Base-by-base conservation (phyloP, 2,888 invertebrate species). In the Zaprionus obscuricornis region DNA sequence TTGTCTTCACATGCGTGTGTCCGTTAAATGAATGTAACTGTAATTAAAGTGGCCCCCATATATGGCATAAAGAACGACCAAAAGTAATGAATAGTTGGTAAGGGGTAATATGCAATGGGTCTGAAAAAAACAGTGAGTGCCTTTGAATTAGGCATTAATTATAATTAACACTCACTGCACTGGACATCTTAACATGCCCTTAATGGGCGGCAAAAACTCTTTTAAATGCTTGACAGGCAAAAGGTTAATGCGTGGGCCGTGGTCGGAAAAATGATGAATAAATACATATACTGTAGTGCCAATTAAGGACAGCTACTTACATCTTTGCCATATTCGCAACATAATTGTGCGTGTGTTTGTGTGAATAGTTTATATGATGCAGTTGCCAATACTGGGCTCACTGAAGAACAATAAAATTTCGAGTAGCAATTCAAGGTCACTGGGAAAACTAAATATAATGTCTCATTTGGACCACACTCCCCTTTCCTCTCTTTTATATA, bases 221-320 rank as follows among this genome's bases (percentile, higher is more conserved):
- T 51, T 59, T 37, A 55, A 68, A 46, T 18, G 39, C 36, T 40
- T 34, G 26, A 17, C 39, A 7, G 26, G 31, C 51, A 56, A 69
- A 71, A 79, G 75, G 83, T 69, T 69, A 73, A 68, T 50, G 66
- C 70, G 65, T 69, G 57, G 67, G 70, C 52, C 45, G 42, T 37
- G 56, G 34, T 42, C 57, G 37, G 47, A 55, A 58, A 57, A 59
- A 67, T 64, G 60, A 64, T 64, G 42, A 71, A 72, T 60, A 55
- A 71, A 56, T 56, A 47, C 59, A 22, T 50, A 40, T 50, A 52
- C 37, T 47, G 64, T 40, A 76, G 47, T 54, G 59, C 64, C 82
- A 77, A 82, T 82, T 78, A 82, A 55, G 62, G 34, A 52, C 49
- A 69, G 51, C 49, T 54, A 60, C 78, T 74, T 72, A 69, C n/a